Evolutionary conservation across 2,888 invertebrate species (phyloP).

Genomic region (Phania funesta): DNA sequence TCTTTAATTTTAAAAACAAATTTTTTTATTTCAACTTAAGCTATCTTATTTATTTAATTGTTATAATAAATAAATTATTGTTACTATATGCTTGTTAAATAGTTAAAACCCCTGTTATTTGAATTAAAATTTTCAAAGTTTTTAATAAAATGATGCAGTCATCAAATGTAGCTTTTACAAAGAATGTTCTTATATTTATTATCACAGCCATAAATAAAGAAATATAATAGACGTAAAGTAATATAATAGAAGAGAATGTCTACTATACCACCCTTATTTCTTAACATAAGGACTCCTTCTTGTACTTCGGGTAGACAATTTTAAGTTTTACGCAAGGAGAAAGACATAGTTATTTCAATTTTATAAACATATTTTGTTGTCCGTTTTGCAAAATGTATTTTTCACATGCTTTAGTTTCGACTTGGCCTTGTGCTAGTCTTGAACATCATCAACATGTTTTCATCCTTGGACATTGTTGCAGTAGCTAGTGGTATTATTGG

Average conservation of each 20-base stretch:
- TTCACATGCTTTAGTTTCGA: constrained; percentile 15
- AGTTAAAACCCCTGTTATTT: background rate
- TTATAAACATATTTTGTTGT: constrained; percentile 48
- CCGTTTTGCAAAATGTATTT: constrained; percentile 36
- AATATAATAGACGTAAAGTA: too few species aligned
- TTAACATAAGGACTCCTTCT: constrained; percentile 17
- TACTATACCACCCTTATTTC: constrained; percentile 2
- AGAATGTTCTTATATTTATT: constrained; percentile 61
- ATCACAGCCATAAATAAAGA: constrained; percentile 62
- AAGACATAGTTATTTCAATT: constrained; percentile 22
- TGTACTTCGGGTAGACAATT: background rate
- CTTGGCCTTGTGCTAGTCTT: constrained; percentile 28
- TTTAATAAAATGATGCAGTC: background rate
- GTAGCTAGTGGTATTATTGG: constrained; percentile 9
- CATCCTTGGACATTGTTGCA: background rate
- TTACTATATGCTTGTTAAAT: constrained; percentile 37
- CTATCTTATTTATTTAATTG: constrained; percentile 51
- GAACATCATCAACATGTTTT: constrained; percentile 19
- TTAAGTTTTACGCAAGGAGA: background rate
- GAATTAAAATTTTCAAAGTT: background rate
- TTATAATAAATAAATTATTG: constrained; percentile 50
- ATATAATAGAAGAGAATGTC: background rate
- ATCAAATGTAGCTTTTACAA: constrained; percentile 8
- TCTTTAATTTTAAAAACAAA: constrained; percentile 40
- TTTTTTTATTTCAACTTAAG: constrained; percentile 53